These are phyloP conservation scores for Discoglossus pictus DNA, from an alignment of 2,797 vertebrate species.

Conservation along the genomic window DNA sequence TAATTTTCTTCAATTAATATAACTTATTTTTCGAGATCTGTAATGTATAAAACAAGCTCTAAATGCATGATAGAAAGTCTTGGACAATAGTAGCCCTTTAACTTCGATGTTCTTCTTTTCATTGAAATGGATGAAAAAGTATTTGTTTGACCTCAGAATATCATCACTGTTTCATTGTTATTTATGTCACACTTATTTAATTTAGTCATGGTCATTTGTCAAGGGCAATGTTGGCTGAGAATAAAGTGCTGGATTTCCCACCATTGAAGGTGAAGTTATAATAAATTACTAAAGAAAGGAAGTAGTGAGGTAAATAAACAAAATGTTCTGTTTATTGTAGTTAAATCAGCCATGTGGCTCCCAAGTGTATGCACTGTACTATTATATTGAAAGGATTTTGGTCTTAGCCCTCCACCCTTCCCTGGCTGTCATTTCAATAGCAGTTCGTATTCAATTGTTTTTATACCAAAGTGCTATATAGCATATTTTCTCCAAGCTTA, in stretches of 20 bases:
- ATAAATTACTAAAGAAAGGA: conserved; percentile 29
- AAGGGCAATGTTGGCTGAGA: background rate
- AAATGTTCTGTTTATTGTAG: conserved; percentile 23
- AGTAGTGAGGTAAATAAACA: conserved; percentile 24
- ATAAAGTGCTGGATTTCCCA: conserved; percentile 26
- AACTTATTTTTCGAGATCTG: too few species aligned
- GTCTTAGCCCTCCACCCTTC: conserved; percentile 30
- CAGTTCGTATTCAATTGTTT: conserved; percentile 24
- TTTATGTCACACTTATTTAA: conserved; percentile 2
- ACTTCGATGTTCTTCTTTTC: too few species aligned
- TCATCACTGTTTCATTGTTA: background rate
- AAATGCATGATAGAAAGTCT: too few species aligned
- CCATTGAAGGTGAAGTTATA: conserved; percentile 24
- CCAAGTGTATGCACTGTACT: conserved; percentile 10
- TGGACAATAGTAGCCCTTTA: too few species aligned
- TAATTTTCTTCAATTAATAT: too few species aligned
- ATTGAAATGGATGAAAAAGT: too few species aligned
- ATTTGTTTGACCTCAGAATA: too few species aligned
- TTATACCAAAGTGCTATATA: conserved; percentile 1
- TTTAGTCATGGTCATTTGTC: conserved; percentile 14
- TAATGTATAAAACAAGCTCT: too few species aligned
- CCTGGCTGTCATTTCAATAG: conserved; percentile 15
- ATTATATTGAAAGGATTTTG: conserved; percentile 26
- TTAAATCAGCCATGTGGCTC: conserved; percentile 22
- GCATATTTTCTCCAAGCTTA: conserved; percentile 4